phyloP scores from a whole-genome alignment of 2,113 vertebrate species.

The Mormoops blainvillei region DNA sequence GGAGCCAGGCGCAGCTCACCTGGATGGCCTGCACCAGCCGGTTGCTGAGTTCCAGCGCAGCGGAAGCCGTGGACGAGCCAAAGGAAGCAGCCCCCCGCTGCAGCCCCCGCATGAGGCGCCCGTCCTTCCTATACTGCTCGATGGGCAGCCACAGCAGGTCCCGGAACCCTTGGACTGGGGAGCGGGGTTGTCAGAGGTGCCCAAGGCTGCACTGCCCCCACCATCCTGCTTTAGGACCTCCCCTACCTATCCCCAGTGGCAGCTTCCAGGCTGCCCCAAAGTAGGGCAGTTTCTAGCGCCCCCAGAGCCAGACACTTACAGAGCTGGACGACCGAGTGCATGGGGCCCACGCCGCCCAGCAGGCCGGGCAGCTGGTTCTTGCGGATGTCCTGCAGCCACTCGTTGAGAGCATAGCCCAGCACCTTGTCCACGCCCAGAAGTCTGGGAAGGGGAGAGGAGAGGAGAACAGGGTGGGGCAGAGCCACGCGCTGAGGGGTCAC shows the following conservation, averaged over 20 bases:
- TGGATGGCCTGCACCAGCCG: slow-evolving; percentile 94
- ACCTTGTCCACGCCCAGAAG: slow-evolving; percentile 93
- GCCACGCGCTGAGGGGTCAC: neutral
- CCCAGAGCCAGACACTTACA: slow-evolving; percentile 80
- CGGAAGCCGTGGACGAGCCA: slow-evolving; percentile 90
- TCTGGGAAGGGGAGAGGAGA: slow-evolving; percentile 62
- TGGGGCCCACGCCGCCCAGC: slow-evolving; percentile 93
- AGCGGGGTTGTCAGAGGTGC: neutral
- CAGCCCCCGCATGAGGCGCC: slow-evolving; percentile 92
- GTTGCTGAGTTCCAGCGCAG: slow-evolving; percentile 93
- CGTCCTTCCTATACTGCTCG: slow-evolving; percentile 93
- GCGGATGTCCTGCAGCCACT: slow-evolving; percentile 92
- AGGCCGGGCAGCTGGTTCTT: slow-evolving; percentile 94
- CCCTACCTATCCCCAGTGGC: neutral
- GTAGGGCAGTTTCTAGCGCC: neutral
- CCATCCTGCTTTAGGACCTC: neutral
- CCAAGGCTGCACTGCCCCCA: fast-evolving
- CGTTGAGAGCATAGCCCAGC: slow-evolving; percentile 90
- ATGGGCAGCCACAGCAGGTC: slow-evolving; percentile 95
- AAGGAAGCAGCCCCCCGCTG: slow-evolving; percentile 94
- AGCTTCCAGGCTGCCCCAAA: neutral
- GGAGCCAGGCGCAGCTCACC: slow-evolving; percentile 67
- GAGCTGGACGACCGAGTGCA: slow-evolving; percentile 94
- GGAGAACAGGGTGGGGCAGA: too few species aligned
- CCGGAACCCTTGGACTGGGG: slow-evolving; percentile 89